phyloP scores from a whole-genome alignment of 2,113 vertebrate genomes.

The Cebidichthys violaceus region DNA sequence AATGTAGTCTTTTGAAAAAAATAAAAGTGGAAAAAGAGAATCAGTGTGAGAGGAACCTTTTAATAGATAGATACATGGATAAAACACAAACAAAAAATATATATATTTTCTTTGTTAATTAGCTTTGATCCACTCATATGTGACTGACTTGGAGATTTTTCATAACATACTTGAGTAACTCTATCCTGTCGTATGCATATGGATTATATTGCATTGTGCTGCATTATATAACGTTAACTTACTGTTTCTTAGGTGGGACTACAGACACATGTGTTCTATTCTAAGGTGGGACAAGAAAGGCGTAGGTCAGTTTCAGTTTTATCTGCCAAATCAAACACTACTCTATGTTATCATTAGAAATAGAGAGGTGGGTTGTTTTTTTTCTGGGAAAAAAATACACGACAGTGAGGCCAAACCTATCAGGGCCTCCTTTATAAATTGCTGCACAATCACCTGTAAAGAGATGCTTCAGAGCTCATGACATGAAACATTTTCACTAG shows the following conservation, averaged over 20 bases:
- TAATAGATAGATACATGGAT: conserved; percentile 17
- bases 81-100: conserved; percentile 8
- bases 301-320: background rate
- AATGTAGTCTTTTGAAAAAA: background rate
- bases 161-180: background rate
- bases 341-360: background rate
- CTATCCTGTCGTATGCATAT: background rate
- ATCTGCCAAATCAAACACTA: background rate
- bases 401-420: background rate
- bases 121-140: background rate
- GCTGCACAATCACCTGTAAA: background rate
- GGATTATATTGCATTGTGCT: background rate
- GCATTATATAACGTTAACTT: background rate
- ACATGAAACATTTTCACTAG: background rate
- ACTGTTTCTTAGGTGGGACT: background rate
- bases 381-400: background rate
- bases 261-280: background rate
- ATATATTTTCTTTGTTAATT: conserved; percentile 3
- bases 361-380: too few species aligned
- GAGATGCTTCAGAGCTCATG: background rate
- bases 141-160: conserved; percentile 16
- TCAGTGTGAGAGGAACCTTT: conserved; percentile 2
- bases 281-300: background rate
- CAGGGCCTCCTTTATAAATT: background rate
- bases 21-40: conserved; percentile 2